These are phyloP conservation scores for Pherbina coryleti DNA, from an alignment of 2,888 invertebrate genomes.

Conservation along the genomic window DNA sequence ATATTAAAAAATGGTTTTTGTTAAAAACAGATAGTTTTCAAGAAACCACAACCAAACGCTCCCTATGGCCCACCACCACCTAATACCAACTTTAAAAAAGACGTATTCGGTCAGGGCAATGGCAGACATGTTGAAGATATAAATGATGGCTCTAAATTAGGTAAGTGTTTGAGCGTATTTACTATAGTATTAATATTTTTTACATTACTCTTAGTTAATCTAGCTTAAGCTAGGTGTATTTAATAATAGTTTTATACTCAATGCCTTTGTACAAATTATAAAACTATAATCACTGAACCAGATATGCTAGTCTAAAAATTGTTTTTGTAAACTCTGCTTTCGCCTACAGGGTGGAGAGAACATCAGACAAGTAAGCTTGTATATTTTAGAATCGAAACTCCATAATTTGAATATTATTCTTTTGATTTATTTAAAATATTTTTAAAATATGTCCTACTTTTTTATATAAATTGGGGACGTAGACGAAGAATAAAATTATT, in stretches of 20 bases:
- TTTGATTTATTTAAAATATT: slow-evolving; percentile 44
- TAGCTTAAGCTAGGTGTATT: background rate
- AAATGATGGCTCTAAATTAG: slow-evolving; percentile 64
- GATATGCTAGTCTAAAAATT: background rate
- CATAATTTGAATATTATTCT: background rate
- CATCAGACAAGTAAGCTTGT: slow-evolving; percentile 81
- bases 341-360: slow-evolving; percentile 78
- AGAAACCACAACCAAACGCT: slow-evolving; percentile 71
- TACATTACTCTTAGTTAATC: background rate
- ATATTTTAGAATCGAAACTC: slow-evolving; percentile 11
- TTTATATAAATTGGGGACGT: slow-evolving; percentile 36
- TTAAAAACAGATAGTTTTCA: slow-evolving; percentile 72
- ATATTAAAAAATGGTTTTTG: background rate
- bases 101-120: slow-evolving; percentile 71
- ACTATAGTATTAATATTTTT: background rate
- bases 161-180: slow-evolving; percentile 56
- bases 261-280: background rate
- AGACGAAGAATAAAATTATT: background rate
- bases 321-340: background rate
- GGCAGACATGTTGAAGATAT: slow-evolving; percentile 63
- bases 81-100: slow-evolving; percentile 74
- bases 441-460: slow-evolving; percentile 69
- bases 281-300: too few species aligned
- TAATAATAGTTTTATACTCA: background rate
- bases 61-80: slow-evolving; percentile 72